A percentile compares a stretch with the other conserved stretches of the same genome.
phyloP scores from a whole-genome alignment of 2,797 vertebrate species.

The Manis javanica region DNA sequence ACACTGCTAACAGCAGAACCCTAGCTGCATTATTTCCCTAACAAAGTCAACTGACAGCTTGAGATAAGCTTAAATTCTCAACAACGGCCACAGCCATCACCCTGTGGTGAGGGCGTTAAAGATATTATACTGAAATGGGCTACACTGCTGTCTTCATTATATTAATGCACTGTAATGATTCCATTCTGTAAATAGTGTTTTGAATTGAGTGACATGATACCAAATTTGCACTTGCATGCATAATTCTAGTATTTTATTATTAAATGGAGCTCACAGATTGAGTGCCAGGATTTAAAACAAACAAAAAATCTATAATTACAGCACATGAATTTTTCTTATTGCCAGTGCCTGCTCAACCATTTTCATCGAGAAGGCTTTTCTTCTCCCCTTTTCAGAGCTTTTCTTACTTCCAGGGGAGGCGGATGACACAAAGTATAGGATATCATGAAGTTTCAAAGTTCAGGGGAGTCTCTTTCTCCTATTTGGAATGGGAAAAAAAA shows the following conservation, averaged over 20 bases:
- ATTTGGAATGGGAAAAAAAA: not conserved
- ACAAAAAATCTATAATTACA: conserved; percentile 80
- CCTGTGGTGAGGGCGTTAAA: not conserved
- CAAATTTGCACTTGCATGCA: conserved; percentile 78
- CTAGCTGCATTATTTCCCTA: not conserved
- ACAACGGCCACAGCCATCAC: not conserved
- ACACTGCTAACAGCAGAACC: not conserved
- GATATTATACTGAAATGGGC: not conserved
- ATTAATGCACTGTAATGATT: conserved; percentile 76
- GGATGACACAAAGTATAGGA: conserved; percentile 57
- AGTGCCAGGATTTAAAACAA: conserved; percentile 79
- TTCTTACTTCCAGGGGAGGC: conserved; percentile 50
- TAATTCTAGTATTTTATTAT: conserved; percentile 81
- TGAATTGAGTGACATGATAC: conserved; percentile 74
- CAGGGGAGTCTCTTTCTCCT: conserved; percentile 64
- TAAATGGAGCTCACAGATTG: conserved; percentile 73
- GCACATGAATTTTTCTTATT: conserved; percentile 60
- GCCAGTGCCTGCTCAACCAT: conserved; percentile 32
- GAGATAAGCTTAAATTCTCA: not conserved
- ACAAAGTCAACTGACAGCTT: not conserved
- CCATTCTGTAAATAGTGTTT: conserved; percentile 73
- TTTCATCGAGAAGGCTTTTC: conserved; percentile 20
- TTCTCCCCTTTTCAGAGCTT: conserved; percentile 48
- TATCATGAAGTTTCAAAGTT: conserved; percentile 52
- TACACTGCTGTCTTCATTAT: conserved; percentile 41